phyloP scores from a whole-genome alignment of 2,888 invertebrate genomes.

The Orthosia gothica region DNA sequence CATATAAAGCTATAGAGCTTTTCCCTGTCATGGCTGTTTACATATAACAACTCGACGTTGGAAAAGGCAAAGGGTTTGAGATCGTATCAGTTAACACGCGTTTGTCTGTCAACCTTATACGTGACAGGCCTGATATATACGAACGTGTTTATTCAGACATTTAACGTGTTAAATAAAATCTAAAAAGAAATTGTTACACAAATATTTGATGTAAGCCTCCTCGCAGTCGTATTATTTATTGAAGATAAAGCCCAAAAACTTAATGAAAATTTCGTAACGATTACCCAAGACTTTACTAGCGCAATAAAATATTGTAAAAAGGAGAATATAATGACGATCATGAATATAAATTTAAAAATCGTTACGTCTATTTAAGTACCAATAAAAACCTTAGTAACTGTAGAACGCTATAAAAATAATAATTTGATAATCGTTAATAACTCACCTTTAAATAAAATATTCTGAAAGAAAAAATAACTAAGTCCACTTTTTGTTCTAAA shows the following conservation, averaged over 20 bases:
- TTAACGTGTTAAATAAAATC: constrained; percentile 46
- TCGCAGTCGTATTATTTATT: background rate
- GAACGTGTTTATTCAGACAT: constrained; percentile 52
- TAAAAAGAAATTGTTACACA: constrained; percentile 17
- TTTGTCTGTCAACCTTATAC: constrained; percentile 61
- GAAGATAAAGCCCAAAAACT: constrained; percentile 2
- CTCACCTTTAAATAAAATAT: constrained; percentile 53
- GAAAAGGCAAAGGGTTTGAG: constrained; percentile 59
- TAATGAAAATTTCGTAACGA: constrained; percentile 10
- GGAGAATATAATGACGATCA: constrained; percentile 40
- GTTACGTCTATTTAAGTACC: constrained; percentile 52
- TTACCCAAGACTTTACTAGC: constrained; percentile 25
- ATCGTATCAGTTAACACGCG: constrained; percentile 61
- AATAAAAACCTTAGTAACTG: constrained; percentile 49
- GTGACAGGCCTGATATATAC: constrained; percentile 50
- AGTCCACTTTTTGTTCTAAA: constrained; percentile 58
- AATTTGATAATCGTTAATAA: constrained; percentile 40
- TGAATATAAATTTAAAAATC: constrained; percentile 56
- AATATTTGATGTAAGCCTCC: constrained; percentile 6
- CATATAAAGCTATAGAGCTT: constrained; percentile 23
- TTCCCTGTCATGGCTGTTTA: constrained; percentile 47
- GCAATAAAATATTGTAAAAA: constrained; percentile 49
- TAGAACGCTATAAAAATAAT: constrained; percentile 37
- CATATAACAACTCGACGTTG: constrained; percentile 53
- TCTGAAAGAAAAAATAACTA: constrained; percentile 15